These are phyloP conservation scores for Andrena minutula DNA, from an alignment of 2,888 invertebrate genomes.

Conservation along the genomic window DNA sequence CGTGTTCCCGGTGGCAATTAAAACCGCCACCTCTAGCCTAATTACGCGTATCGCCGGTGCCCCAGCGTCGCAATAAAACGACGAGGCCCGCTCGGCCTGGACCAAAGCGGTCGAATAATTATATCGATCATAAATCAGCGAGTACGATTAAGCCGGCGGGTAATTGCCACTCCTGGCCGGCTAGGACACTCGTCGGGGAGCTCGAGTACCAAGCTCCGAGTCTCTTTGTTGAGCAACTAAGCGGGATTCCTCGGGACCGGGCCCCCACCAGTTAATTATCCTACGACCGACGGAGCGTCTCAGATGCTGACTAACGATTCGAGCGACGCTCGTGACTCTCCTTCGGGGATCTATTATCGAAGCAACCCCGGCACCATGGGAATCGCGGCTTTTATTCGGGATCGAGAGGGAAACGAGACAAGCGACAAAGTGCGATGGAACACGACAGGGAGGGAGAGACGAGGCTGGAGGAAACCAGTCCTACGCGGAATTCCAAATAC, in stretches of 20 bases:
- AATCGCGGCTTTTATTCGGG: slow-evolving; percentile 58
- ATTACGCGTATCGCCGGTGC: slow-evolving; percentile 28
- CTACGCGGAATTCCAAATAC: slow-evolving; percentile 64
- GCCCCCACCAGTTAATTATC: slow-evolving; percentile 54
- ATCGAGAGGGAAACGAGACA: slow-evolving; percentile 30
- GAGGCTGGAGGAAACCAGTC: slow-evolving; percentile 46
- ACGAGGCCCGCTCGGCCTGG: not conserved
- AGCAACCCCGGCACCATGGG: slow-evolving; percentile 9
- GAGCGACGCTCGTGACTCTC: slow-evolving; percentile 35
- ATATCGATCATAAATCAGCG: slow-evolving; percentile 60
- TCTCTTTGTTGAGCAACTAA: slow-evolving; percentile 29
- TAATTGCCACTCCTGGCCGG: slow-evolving; percentile 49
- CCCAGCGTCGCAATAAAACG: slow-evolving; percentile 24
- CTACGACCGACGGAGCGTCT: slow-evolving; percentile 20
- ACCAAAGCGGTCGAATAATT: slow-evolving; percentile 44
- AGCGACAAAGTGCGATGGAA: not conserved
- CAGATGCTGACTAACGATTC: slow-evolving; percentile 33
- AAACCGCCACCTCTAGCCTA: slow-evolving; percentile 41
- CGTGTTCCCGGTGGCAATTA: slow-evolving; percentile 33
- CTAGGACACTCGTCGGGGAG: slow-evolving; percentile 11
- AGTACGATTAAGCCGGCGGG: slow-evolving; percentile 41
- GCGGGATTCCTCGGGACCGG: slow-evolving; percentile 21
- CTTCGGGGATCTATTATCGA: slow-evolving; percentile 36
- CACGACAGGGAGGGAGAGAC: not conserved
- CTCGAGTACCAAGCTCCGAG: not conserved